phyloP scores from a whole-genome alignment of 1,140 invertebrate genomes.

The Lanistes nyassanus region DNA sequence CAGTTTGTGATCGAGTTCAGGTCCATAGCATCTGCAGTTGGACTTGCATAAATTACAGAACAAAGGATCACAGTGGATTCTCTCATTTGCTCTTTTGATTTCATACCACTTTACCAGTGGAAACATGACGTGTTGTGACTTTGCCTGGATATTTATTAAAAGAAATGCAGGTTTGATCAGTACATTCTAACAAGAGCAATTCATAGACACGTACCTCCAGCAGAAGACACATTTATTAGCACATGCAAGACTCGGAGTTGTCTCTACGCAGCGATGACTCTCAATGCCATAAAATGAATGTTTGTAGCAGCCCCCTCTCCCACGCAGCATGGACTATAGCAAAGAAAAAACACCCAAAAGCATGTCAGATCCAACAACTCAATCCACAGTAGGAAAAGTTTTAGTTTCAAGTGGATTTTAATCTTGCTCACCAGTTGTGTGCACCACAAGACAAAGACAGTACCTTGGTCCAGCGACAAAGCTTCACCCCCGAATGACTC shows the following conservation, averaged over 20 bases:
- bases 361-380: not conserved
- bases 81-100: too few species aligned
- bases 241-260: conserved; percentile 76
- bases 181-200: too few species aligned
- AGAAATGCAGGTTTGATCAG: too few species aligned
- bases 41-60: too few species aligned
- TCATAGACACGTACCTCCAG: conserved; percentile 72
- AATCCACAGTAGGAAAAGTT: not conserved
- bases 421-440: too few species aligned
- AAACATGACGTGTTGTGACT: too few species aligned
- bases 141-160: too few species aligned
- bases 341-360: not conserved
- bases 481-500: conserved; percentile 75
- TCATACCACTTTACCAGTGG: too few species aligned
- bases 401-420: too few species aligned
- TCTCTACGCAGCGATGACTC: conserved; percentile 76
- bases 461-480: conserved; percentile 77
- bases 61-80: too few species aligned
- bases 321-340: conserved; percentile 73
- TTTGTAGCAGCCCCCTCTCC: conserved; percentile 77
- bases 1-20: too few species aligned
- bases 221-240: conserved; percentile 79
- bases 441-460: not conserved
- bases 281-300: conserved; percentile 78
- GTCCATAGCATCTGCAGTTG: too few species aligned